Base-by-base conservation (phyloP, 2,888 invertebrate species). In the Penaeus monodon region DNA sequence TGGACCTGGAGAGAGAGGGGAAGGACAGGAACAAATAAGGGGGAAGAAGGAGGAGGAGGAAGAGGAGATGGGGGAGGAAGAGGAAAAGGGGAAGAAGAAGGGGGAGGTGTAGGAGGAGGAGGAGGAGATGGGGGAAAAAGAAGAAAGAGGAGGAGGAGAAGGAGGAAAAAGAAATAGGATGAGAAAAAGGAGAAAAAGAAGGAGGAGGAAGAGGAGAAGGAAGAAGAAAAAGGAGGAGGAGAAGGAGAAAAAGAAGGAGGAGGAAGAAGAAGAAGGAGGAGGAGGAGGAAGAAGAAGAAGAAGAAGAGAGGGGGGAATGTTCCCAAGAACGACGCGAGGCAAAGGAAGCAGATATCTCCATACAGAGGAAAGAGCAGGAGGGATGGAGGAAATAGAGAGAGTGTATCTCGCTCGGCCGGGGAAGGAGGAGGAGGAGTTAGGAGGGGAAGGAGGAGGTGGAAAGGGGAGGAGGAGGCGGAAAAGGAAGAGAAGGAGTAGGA, bases 351-450 rank as follows among this genome's bases (percentile, higher is more conserved):
- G 33, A 73, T 73, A 29, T 38, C 57, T 57, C 3, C 57, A 57
- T 57, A 57, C 57, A 57, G 17, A 57, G 57, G 57, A 57, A 57
- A 17, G 17, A 57, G 57, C 57, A 57, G 57, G 57, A 57, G 44
- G 44, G 57, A 57, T 57, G 57, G 57, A 57, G 57, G 57, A 57
- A 57, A 57, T 57, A 57, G 76, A 17, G 76, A 76, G 44, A 14
- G 44, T 44, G 76, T 49, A 76, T 76, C 38, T 76, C 57, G 57
- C 77, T 57, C 57, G 29, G n/a, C n/a, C 29, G 57, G 63, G n/a
- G 77, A 57, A 29, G 74, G 57, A 20, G 57, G 66, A 38, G 63
- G 49, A 70, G 78, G 57, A 63, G 44, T 84, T 63, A 17, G 8
- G 27, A 57, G 44, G 44, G 38, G 64, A 65, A 77, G 84, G 57